Base-by-base conservation (phyloP, 2,113 vertebrate genomes). In the Syrmaticus mikado region DNA sequence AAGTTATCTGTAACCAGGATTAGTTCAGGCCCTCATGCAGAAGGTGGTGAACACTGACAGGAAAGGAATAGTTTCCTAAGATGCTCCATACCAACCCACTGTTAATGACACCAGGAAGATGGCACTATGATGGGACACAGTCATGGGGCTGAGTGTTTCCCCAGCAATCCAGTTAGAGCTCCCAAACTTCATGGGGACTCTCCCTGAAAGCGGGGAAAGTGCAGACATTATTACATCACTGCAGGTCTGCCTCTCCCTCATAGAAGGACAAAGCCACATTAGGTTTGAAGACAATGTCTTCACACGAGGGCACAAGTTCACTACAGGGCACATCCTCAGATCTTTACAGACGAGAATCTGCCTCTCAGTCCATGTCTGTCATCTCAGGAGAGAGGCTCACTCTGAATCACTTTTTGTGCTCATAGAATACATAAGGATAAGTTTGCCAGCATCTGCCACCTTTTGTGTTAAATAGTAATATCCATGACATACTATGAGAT, bases 151-250 rank as follows among this genome's bases (percentile, higher is more conserved):
- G 8, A 66, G 14, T 2, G 2, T 20, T 4, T 88, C 24, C 10
- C 5, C 30, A 70, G 32, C 0, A 0, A 46, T 6, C 2, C 40
- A 70, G 46, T 2, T 41, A 41, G 32, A n/a, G 61, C 8, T 41
- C 8, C 2, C 13, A 28, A 34, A 27, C 19, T 15, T 65, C 2
- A 15, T 65, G 32, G 30, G 27, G 83, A 8, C 3, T 85, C 16
- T 83, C 34, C 17, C 55, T 86, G 52, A 32, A 58, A 58, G 9
- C 22, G 62, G 22, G 70, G 57, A 27, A 82, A 73, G 32, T 73
- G 28, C 36, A 82, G 1, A 4, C 10, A 9, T 25, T 74, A 22
- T 18, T 89, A 13, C 32, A 15, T 52, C 40, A 8, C 58, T 55
- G 58, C 38, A 85, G 30, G 64, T 65, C 58, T 83, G 20, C 36